Evolutionary conservation across 2,888 invertebrate genomes (phyloP), one percentile per base, ranked within the genome.

Genomic region (Sinhomidia bicolor): DNA sequence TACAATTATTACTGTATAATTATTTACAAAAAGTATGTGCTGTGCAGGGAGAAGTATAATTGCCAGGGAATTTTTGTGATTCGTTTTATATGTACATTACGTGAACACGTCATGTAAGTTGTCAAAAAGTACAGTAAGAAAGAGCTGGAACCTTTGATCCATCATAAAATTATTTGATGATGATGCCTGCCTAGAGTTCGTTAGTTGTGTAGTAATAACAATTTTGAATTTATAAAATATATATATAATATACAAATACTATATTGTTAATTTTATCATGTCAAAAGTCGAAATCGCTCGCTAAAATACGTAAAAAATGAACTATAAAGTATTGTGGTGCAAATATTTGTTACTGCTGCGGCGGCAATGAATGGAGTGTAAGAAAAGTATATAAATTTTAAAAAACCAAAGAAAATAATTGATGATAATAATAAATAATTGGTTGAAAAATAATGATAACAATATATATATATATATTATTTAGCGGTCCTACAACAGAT

Each of bases 141-240:
- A 36, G 68, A 36, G 36, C 68, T 68, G 36, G 68, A 68, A 68
- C 36, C 65, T 65, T 62, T 65, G 65, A 68, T 68, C 60, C 60
- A 54, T 17, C 10, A 60, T 23, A 54, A 6, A 6, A 17, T 54
- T 54, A 17, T 57, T 17, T 62, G 62, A 62, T 10, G 62, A 29
- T 62, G 32, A 29, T 62, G 62, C 26, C 32, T 62, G 62, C 29
- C 62, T 62, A 26, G 29, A 62, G 9, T 62, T 62, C 10, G 62
- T 62, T 60, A 23, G 6, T 29, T 12, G 10, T 29, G 14, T 4
- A 14, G 14, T 4, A 12, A 23, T 26, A 26, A 9, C 23, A 57
- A 2, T 2, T 57, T 20, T 57, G 10, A 2, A 60, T 60, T 20
- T 23, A 54, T 17, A 54, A 17, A 17, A 54, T 17, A 54, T 54